Evolutionary conservation across 1,140 invertebrate genomes (phyloP).

Genomic region (Anthonomus grandis): DNA sequence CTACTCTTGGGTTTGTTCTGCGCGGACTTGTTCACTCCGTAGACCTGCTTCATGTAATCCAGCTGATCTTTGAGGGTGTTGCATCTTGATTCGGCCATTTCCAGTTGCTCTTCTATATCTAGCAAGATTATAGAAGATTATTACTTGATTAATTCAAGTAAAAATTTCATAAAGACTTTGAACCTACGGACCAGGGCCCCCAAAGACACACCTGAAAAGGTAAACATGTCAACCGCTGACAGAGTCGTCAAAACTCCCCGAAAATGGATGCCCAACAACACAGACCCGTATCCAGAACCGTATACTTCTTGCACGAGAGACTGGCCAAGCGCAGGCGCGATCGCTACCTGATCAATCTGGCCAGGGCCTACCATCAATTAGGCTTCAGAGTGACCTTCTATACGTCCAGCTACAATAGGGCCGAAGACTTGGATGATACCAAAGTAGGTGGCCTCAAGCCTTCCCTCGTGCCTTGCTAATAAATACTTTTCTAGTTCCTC

Average conservation of each 20-base stretch:
- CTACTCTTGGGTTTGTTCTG: conserved; percentile 7
- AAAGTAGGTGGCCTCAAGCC: conserved; percentile 29
- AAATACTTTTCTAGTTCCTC: too few species aligned
- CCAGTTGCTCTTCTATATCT: conserved; percentile 48
- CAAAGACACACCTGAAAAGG: too few species aligned
- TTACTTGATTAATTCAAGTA: too few species aligned
- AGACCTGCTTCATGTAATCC: conserved; percentile 48
- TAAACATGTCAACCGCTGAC: too few species aligned
- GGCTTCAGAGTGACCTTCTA: conserved; percentile 36
- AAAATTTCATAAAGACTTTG: too few species aligned
- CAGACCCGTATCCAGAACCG: too few species aligned
- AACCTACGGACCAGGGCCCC: too few species aligned
- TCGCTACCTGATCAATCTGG: conserved; percentile 40
- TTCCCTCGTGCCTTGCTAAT: too few species aligned
- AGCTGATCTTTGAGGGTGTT: conserved; percentile 47
- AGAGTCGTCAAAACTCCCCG: too few species aligned
- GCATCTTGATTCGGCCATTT: conserved; percentile 47
- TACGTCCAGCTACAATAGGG: conserved; percentile 33
- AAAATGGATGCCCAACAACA: too few species aligned
- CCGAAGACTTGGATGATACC: conserved; percentile 32
- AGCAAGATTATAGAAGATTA: too few species aligned
- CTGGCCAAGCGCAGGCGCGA: conserved; percentile 36
- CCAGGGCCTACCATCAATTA: conserved; percentile 28
- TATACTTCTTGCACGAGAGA: conserved; percentile 39
- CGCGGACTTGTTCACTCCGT: conserved; percentile 13